These are phyloP conservation scores for Lepeophtheirus salmonis DNA, from an alignment of 1,140 invertebrate genomes.

Conservation along the genomic window DNA sequence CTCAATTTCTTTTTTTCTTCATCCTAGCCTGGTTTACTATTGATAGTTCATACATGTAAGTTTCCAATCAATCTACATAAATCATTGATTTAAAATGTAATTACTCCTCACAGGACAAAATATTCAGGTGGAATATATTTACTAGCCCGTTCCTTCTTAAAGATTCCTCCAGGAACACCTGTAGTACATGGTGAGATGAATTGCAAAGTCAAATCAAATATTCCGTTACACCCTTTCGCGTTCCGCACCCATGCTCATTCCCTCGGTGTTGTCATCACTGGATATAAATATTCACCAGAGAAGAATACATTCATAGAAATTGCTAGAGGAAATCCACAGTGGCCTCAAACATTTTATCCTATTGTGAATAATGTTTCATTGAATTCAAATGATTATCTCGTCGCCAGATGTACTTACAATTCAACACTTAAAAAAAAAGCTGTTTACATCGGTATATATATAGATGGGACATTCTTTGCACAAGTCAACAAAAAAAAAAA, in stretches of 20 bases:
- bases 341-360: constrained; percentile 33
- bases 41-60: too few relatives aligned
- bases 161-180: constrained; percentile 27
- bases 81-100: too few relatives aligned
- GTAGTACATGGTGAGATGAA: constrained; percentile 22
- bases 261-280: constrained; percentile 28
- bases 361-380: constrained; percentile 24
- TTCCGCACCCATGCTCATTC: constrained; percentile 39
- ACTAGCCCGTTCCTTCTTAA: constrained; percentile 21
- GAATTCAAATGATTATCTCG: constrained; percentile 25
- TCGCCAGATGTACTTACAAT: constrained; percentile 24
- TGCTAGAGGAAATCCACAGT: constrained; percentile 31
- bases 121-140: constrained; percentile 30
- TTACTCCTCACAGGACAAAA: too few relatives aligned
- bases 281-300: constrained; percentile 14
- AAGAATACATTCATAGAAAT: constrained; percentile 22
- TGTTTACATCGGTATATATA: background rate
- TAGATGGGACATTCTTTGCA: too few relatives aligned
- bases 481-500: too few relatives aligned
- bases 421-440: background rate
- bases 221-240: constrained; percentile 35
- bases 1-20: too few relatives aligned
- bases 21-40: too few relatives aligned
- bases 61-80: too few relatives aligned
- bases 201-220: constrained; percentile 20